Base-by-base conservation (phyloP, 2,113 vertebrate genomes). In the Corythoichthys intestinalis region DNA sequence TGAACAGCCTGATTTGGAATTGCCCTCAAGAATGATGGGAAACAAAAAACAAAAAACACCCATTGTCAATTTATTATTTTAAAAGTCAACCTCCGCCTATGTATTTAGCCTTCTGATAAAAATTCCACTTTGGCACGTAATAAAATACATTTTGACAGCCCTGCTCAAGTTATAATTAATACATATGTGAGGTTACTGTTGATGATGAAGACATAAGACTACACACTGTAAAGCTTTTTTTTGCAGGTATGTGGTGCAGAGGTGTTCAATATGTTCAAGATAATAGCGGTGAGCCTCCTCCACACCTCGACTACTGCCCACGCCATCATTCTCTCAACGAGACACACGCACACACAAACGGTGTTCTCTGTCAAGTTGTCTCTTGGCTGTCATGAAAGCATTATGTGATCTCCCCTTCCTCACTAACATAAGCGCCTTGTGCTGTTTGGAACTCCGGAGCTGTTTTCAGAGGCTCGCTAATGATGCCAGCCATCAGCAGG, bases 391-490 rank as follows among this genome's bases (percentile, higher is more conserved):
- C 82, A 83, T 57, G 70, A 77, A 80, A 82, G 79, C 64, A 78
- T 72, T 67, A 73, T 74, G 72, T 78, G 71, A 82, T 81, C 67
- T 82, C 70, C 74, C 74, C 56, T 76, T 79, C 79, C 56, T 79
- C 70, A 77, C 74, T 81, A 85, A 78, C 72, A 86, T 82, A 82
- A 87, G 86, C 69, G 72, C 81, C 83, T 85, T 72, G 79, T 74
- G 67, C 75, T 77, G 83, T 75, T 75, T 38, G 58, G 69, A 69
- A 84, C 65, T 80, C 77, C 71, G 73, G 56, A 73, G 74, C 59
- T 48, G 86, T 83, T 88, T 87, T 88, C 82, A 88, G 82, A 80
- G 81, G 75, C 37, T 65, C 10, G 48, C 70, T 80, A 83, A 83
- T 78, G 81, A 83, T 84, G 83, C 73, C 77, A 84, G 79, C 69